Evolutionary conservation across 2,113 vertebrate genomes (phyloP), one percentile per base, ranked within the genome.

Genomic region (Oreotrochilus melanogaster): DNA sequence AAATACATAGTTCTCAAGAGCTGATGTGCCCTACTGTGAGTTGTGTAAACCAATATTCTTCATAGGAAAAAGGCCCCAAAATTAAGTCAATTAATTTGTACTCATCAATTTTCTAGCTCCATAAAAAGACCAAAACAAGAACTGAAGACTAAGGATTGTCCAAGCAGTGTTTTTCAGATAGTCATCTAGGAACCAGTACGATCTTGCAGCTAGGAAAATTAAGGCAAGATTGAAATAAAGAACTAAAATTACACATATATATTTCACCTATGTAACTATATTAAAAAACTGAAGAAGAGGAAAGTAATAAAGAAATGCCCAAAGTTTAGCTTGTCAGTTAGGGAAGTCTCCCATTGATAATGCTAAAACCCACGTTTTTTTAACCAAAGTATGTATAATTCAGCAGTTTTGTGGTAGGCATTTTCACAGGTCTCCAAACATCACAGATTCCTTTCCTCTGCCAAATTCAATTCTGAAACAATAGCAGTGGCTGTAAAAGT

Each of bases 91-190:
- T 74, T 23, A 58, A 61, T 11, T 80, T 90, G 58, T 71, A 86
- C 12, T 39, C 28, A 62, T 78, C 58, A 78, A 30, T 74, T 92
- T 47, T 33, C 51, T 66, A 70, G 86, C 18, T 91, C 42, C 54
- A 76, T 57, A 43, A 86, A 94, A 76, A 88, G 51, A 73, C 11
- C 57, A 76, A 92, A 86, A 80, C 50, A 93, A 76, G 67, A 88
- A 78, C 33, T 47, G 25, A 82, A 72, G 50, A 51, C 22, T 58
- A 45, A 73, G 48, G 72, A 80, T 91, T 91, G 93, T 96, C 67
- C 80, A 89, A 88, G 50, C 16, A 69, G 25, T 79, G 62, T 69
- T 86, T 89, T 93, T 80, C 60, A 61, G 61, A 80, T 56, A 86
- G 72, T 86, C 72, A 84, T 80, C 71, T 76, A 80, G n/a, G 28